Percentiles rank a stretch among this genome's conserved stretches.
Evolutionary conservation across 2,888 invertebrate species (phyloP).

Genomic region (Eupithecia abbreviata): DNA sequence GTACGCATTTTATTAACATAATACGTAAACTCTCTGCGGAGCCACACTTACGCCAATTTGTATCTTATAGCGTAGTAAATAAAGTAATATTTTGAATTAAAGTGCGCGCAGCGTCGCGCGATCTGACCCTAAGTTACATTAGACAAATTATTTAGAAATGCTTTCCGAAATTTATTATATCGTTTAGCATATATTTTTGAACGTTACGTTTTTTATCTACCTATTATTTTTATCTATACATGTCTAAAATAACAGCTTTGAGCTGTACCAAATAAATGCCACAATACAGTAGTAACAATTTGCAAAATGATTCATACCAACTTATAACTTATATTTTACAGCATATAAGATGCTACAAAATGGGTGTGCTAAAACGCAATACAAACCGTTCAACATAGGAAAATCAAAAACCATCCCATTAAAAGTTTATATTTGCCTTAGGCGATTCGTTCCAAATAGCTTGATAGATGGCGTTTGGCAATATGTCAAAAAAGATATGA

Average conservation of each 20-base stretch:
- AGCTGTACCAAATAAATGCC: not conserved
- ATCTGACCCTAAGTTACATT: not conserved
- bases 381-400: not conserved
- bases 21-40: too few species aligned
- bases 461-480: too few species aligned
- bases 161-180: not conserved
- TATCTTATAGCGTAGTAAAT: too few species aligned
- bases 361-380: not conserved
- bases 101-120: too few species aligned
- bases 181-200: not conserved
- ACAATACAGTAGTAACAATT: not conserved
- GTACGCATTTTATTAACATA: too few species aligned
- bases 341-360: not conserved
- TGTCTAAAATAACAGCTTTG: not conserved
- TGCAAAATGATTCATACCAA: not conserved
- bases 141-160: not conserved
- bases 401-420: not conserved
- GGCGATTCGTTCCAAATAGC: too few species aligned
- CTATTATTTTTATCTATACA: too few species aligned
- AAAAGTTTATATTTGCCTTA: not conserved
- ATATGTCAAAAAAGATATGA: too few species aligned
- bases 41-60: too few species aligned
- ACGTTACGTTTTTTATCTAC: not conserved
- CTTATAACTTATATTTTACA: not conserved
- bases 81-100: too few species aligned